Conservation (phyloP, 2,113 vertebrate genomes). For the Connochaetes taurinus region DNA sequence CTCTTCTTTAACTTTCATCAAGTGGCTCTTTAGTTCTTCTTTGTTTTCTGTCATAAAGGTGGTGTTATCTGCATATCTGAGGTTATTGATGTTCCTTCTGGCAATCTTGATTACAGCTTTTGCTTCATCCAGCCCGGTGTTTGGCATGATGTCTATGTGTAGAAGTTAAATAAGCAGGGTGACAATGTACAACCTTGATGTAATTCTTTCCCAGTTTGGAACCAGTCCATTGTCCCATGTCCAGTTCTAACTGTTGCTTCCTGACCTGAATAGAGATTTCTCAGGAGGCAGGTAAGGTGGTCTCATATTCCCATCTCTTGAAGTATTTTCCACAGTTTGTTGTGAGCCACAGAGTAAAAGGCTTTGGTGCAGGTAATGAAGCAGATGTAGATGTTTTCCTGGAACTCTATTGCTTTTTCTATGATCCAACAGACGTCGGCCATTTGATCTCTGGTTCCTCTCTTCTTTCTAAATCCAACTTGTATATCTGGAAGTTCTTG, state of each 20-base stretch:
- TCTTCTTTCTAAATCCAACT: background rate
- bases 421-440: background rate
- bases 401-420: background rate
- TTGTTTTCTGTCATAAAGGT: background rate
- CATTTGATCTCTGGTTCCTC: background rate
- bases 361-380: background rate
- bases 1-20: background rate
- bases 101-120: background rate
- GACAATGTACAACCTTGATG: background rate
- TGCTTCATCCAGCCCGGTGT: background rate
- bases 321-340: background rate
- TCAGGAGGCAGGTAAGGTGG: background rate
- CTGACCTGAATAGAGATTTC: background rate
- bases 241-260: background rate
- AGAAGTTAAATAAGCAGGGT: background rate
- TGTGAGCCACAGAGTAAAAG: background rate
- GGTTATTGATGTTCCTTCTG: background rate
- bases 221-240: background rate
- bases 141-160: background rate
- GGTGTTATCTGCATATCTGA: background rate
- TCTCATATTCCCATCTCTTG: background rate
- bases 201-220: background rate
- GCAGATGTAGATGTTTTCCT: background rate
- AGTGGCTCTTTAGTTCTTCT: background rate
- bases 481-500: background rate